Conservation (phyloP, 2,113 vertebrate genomes). For the Dasyornis broadbenti region DNA sequence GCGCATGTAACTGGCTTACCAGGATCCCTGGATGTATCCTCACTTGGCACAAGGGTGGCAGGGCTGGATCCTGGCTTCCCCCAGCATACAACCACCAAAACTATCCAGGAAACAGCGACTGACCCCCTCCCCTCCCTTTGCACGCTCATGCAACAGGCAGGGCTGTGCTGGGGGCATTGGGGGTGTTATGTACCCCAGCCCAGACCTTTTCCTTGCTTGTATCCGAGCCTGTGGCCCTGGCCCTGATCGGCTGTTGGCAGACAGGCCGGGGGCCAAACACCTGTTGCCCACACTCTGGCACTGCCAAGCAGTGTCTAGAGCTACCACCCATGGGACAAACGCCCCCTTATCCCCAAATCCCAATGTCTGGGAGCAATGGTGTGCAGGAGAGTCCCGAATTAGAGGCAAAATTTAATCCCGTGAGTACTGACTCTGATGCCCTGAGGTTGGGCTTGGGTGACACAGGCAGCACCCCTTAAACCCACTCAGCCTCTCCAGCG, state of each 20-base stretch:
- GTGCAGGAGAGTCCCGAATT: background rate
- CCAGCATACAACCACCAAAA: background rate
- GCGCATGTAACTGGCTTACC: background rate
- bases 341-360: background rate
- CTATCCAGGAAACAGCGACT: background rate
- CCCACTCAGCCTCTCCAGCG: background rate
- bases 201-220: background rate
- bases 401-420: background rate
- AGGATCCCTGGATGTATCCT: background rate
- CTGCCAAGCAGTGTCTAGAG: fast-evolving
- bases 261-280: slow-evolving; percentile 30
- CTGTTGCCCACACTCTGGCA: background rate
- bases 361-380: background rate
- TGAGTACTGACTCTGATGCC: fast-evolving
- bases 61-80: background rate
- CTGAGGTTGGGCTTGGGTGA: too few relatives aligned
- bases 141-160: background rate
- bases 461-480: background rate
- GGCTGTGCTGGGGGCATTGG: too few relatives aligned
- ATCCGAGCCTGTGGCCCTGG: background rate
- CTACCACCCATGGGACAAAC: background rate
- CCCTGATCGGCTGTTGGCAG: background rate
- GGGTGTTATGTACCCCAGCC: background rate
- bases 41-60: background rate
- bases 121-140: background rate